Evolutionary conservation across 2,888 invertebrate species (phyloP), one percentile per base, ranked within the genome.

Genomic region (Zygogramma bicolorata): DNA sequence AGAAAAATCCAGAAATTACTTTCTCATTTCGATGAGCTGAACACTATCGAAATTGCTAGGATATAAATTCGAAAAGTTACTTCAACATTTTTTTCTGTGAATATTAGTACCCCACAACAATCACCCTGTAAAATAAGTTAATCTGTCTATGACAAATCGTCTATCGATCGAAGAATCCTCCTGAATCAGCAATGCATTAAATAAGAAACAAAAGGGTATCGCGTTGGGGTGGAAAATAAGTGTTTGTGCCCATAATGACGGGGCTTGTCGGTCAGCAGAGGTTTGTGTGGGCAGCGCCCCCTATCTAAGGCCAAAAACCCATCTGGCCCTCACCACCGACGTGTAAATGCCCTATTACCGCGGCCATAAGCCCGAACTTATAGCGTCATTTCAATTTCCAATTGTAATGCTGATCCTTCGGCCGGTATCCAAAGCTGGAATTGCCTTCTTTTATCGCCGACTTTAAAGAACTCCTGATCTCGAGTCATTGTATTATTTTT

Each of bases 351-450:
- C 83, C 85, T 82, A 85, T 86, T 85, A 84, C 83, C 80, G 80
- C 71, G 81, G 81, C 84, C 81, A 82, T 85, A 85, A 85, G 84
- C 83, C 81, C 81, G 76, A 84, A 86, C 85, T 85, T 85, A 86
- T 84, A 79, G 83, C 82, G 80, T 83, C 85, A 84, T 86, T 86
- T 86, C 86, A 85, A 85, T 86, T 86, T 86, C 86, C 85, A 86
- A 86, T 86, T 85, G 85, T 85, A 82, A 85, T 85, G 81, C 79
- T 79, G 82, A 81, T 83, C 81, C 81, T 79, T 78, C 79, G 78
- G 73, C 73, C 63, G 58, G 58, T 63, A 58, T 79, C 77, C 78
- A 73, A 69, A 69, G 74, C 72, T 71, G 74, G 73, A 79, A 79
- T 76, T 79, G 79, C 81, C 70, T 76, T 73, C 77, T 75, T 81